A percentile compares a stretch with the other conserved stretches of the same genome.
Conservation (phyloP, 2,797 vertebrate species). For the Myotis pilosus region DNA sequence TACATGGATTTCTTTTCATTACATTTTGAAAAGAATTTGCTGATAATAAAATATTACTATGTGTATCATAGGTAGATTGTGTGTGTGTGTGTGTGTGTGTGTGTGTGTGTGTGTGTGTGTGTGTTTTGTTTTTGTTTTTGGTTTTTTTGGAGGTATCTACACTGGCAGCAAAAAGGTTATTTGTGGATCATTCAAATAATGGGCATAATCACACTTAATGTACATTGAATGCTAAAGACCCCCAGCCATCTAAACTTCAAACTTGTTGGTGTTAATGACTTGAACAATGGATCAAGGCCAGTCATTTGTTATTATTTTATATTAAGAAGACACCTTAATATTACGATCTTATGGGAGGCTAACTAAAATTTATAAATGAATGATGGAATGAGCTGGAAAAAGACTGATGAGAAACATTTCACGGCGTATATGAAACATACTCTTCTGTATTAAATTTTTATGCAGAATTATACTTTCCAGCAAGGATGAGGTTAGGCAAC, state of each 20-base stretch:
- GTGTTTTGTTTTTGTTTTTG: neutral
- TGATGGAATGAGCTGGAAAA: constrained; percentile 29
- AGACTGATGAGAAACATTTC: neutral
- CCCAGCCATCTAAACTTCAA: neutral
- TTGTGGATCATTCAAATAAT: constrained; percentile 7
- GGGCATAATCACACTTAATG: neutral
- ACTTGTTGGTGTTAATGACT: constrained; percentile 22
- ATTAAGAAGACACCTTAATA: constrained; percentile 12
- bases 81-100: neutral
- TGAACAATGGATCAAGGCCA: neutral
- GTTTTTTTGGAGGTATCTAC: neutral
- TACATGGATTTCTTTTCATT: neutral
- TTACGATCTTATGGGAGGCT: neutral
- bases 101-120: too few species aligned
- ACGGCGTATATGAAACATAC: neutral
- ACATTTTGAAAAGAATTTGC: constrained; percentile 31
- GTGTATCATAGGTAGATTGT: neutral
- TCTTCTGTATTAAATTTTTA: constrained; percentile 35
- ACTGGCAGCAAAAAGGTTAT: neutral
- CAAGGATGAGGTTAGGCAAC: neutral
- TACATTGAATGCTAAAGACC: neutral
- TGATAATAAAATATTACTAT: neutral
- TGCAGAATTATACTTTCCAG: constrained; percentile 14
- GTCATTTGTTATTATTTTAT: constrained; percentile 44
- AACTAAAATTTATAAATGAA: constrained; percentile 16